Percentiles rank a stretch among this genome's conserved stretches.
Evolutionary conservation across 2,797 vertebrate species (phyloP).

Genomic region (Etheostoma perlongum): DNA sequence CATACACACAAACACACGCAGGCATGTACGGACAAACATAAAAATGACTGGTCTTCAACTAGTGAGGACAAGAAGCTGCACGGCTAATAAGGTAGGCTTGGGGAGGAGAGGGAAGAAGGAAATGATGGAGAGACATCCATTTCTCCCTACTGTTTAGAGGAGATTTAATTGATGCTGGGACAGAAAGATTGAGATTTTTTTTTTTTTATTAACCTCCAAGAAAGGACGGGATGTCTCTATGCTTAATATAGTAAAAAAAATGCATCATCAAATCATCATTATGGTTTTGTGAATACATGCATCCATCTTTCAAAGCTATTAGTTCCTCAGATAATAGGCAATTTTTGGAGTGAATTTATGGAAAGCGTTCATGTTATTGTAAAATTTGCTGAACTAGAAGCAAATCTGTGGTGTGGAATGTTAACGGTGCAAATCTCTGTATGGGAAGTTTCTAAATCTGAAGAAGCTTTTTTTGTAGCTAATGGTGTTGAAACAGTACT

Average conservation of each 20-base stretch:
- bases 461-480: background rate
- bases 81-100: constrained; percentile 80
- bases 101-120: constrained; percentile 48
- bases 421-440: background rate
- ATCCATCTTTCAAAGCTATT: constrained; percentile 1
- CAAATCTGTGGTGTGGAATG: background rate
- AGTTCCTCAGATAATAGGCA: background rate
- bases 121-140: constrained; percentile 67
- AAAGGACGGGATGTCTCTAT: constrained; percentile 13
- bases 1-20: constrained; percentile 32
- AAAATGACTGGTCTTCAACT: constrained; percentile 60
- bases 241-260: constrained; percentile 23
- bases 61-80: constrained; percentile 61
- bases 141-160: constrained; percentile 55
- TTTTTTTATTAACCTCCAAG: constrained; percentile 59
- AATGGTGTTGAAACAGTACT: background rate
- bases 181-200: constrained; percentile 48
- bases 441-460: background rate
- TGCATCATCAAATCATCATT: constrained; percentile 35
- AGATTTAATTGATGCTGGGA: constrained; percentile 58
- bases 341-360: background rate
- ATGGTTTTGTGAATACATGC: constrained; percentile 36
- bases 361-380: background rate
- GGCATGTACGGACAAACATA: constrained; percentile 50
- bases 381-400: background rate